Percentiles rank a stretch among this genome's conserved stretches.
phyloP scores from a whole-genome alignment of 2,797 vertebrate species.

The Catharus ustulatus region DNA sequence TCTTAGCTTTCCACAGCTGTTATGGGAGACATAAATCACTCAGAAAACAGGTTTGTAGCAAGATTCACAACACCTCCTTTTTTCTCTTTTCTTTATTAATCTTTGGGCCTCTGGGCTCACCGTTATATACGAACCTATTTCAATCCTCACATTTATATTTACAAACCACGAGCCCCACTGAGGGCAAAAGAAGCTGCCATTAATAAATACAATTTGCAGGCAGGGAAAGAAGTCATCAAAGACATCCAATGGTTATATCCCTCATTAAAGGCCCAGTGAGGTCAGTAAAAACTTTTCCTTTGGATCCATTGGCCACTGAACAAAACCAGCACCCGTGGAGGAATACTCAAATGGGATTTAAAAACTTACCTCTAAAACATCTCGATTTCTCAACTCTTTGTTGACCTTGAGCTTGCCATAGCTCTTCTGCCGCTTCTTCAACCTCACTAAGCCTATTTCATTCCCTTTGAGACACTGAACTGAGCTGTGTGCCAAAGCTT shows the following conservation, averaged over 20 bases:
- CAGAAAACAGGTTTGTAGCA: neutral
- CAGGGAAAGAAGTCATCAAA: neutral
- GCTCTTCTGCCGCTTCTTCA: neutral
- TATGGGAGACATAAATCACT: neutral
- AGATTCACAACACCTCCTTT: neutral
- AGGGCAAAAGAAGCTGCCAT: neutral
- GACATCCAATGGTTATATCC: rapidly evolving
- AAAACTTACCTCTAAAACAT: neutral
- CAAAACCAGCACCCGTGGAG: neutral
- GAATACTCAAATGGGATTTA: neutral
- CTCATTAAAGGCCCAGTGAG: neutral
- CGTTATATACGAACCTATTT: neutral
- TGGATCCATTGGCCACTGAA: neutral
- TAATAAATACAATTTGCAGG: neutral
- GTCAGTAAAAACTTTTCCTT: neutral
- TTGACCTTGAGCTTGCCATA: neutral
- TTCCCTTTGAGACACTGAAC: neutral
- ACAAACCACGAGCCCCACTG: neutral
- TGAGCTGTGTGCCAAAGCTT: neutral
- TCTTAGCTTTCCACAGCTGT: neutral
- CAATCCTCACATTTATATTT: neutral
- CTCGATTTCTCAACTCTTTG: neutral
- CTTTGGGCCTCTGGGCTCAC: neutral
- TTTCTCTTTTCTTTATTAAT: neutral
- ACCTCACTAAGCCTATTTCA: neutral